Evolutionary conservation across 2,888 invertebrate species (phyloP), one percentile per base, ranked within the genome.

Genomic region (Eupithecia exiguata): DNA sequence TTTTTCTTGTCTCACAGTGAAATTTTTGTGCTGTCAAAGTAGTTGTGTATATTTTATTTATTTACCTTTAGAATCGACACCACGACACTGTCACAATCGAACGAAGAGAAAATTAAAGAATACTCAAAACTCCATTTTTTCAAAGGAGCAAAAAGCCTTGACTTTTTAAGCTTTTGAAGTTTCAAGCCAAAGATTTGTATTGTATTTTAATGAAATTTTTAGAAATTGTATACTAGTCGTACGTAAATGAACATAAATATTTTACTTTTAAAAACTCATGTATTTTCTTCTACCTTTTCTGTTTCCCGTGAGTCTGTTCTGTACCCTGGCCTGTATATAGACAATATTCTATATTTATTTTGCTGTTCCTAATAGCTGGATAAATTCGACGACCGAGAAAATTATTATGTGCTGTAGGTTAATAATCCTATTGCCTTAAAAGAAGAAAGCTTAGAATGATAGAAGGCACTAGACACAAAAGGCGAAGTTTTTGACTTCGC

Each of bases 221-320:
- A 40, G 66, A 40, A 66, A 66, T 66, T 43, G 25, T 66, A 7
- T 43, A 66, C 66, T 66, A 66, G 66, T 66, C 66, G 10, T 58
- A 25, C 58, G 66, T 66, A 16, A 66, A 40, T 66, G 43, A 65
- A n/a, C 12, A 18, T 62, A 35, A 61, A 0, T 25, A 58, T 58
- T 58, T 46, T 10, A 58, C 21, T 58, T 5, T n/a, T 5, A 25
- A 25, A 12, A 3, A 21, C 12, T 25, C 12, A 25, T 1, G 21
- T 5, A 58, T 58, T 58, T 58, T 25, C 58, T 58, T 25, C 58
- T 25, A 25, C 58, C 5, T 53, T 46, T n/a, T 21, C n/a, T 10
- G 1, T 21, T 21, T 53, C 10, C 53, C 53, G 10, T 53, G 21
- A 53, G 53, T n/a, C 10, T 53, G 53, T 21, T n/a, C 10, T 53